Evolutionary conservation across 2,888 invertebrate species (phyloP), one percentile per base, ranked within the genome.

Genomic region (Polydrusus pterygomalis): DNA sequence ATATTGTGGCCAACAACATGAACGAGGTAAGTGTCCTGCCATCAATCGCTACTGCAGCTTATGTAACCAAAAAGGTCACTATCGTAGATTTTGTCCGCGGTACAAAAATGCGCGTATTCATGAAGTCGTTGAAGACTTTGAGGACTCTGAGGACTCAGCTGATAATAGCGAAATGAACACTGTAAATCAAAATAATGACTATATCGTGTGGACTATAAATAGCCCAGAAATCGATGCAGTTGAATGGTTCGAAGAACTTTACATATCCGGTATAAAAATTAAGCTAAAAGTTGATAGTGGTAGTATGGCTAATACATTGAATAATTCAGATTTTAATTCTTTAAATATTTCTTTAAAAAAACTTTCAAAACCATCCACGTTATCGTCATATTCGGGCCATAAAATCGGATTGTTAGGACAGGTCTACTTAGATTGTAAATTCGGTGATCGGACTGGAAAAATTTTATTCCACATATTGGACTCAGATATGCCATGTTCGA

Each of bases 211-310:
- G 65, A 65, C 65, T 49, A 51, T 65, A 20, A 20, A 9, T 15
- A 49, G 30, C 17, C 1, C 49, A 38, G 49, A 25, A 10, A 18
- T 65, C 47, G 9, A 30, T 49, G 5, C 65, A 30, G 30, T 65
- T 15, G 51, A 65, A 13, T 65, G 65, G 65, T 65, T 47, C 45
- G 65, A 65, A 65, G 13, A 47, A 20, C 13, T 65, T 25, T 25
- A n/a, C 17, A 20, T 45, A 18, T 40, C 38, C 11, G 62, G 62
- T 38, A 15, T 15, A 15, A 62, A 17, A 17, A 62, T 40, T 6
- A 62, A 15, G 34, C 9, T 62, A 11, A 62, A 62, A 40, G 10
- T 62, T 5, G 62, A 62, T 10, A 62, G 40, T 62, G 62, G 62
- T 40, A 62, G 62, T 40, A 40, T 40, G 43, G 62, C 15, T 6